phyloP scores from a whole-genome alignment of 2,888 invertebrate genomes.

The Venusia cambrica region DNA sequence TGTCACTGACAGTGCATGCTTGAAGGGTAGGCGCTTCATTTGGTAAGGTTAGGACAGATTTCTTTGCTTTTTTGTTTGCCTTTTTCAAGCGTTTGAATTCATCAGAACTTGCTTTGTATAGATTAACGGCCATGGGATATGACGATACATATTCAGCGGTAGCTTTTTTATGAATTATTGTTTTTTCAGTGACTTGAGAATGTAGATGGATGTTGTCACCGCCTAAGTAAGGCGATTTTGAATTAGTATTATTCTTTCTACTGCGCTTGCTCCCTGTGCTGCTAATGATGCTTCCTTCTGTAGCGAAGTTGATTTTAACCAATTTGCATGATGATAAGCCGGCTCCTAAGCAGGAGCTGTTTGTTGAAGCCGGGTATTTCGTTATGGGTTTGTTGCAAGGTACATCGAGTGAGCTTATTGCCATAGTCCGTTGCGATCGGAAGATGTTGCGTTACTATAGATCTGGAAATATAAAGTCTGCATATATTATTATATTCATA shows the following conservation, averaged over 20 bases:
- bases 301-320: constrained; percentile 35
- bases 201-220: constrained; percentile 47
- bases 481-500: no score
- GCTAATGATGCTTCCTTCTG: constrained; percentile 36
- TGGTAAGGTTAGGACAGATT: constrained; percentile 62
- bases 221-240: constrained; percentile 48
- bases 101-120: constrained; percentile 67
- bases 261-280: constrained; percentile 33
- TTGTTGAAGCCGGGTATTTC: constrained; percentile 32
- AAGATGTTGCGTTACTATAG: no score
- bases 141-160: constrained; percentile 48
- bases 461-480: no score
- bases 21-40: constrained; percentile 47
- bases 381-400: constrained; percentile 33
- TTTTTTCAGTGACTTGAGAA: constrained; percentile 54
- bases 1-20: constrained; percentile 62
- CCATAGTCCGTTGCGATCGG: constrained; percentile 44
- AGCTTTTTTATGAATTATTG: constrained; percentile 44
- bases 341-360: constrained; percentile 30
- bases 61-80: constrained; percentile 51
- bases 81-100: constrained; percentile 51
- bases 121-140: constrained; percentile 51
- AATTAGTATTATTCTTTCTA: constrained; percentile 37
- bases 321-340: constrained; percentile 30
- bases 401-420: constrained; percentile 43